phyloP scores from a whole-genome alignment of 1,140 invertebrate species.

The Atta cephalotes region DNA sequence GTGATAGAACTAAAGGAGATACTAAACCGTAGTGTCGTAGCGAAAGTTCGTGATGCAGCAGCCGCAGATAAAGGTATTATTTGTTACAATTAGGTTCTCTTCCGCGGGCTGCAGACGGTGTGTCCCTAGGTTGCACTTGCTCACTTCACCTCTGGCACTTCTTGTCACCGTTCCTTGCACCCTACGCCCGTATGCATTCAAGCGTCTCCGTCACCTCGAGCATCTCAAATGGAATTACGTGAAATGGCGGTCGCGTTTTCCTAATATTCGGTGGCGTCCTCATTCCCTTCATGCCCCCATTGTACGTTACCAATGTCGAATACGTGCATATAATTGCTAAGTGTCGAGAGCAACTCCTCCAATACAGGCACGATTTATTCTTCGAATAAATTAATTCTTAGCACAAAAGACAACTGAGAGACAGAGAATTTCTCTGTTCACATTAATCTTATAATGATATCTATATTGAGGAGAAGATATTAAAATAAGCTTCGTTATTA shows the following conservation, averaged over 20 bases:
- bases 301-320: constrained; percentile 61
- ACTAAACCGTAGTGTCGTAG: constrained; percentile 18
- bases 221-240: constrained; percentile 72
- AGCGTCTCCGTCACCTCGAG: constrained; percentile 71
- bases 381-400: constrained; percentile 15
- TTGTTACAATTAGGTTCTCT: constrained; percentile 80
- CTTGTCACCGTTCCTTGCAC: constrained; percentile 60
- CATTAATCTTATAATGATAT: neutral
- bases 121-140: constrained; percentile 53
- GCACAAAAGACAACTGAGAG: neutral
- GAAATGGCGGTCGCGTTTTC: constrained; percentile 74
- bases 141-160: constrained; percentile 61
- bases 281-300: constrained; percentile 43
- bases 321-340: constrained; percentile 67
- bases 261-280: constrained; percentile 70
- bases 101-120: constrained; percentile 62
- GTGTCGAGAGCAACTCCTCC: constrained; percentile 14
- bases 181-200: constrained; percentile 70
- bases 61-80: constrained; percentile 76
- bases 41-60: constrained; percentile 37
- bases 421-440: neutral
- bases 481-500: neutral
- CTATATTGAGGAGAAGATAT: neutral
- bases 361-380: constrained; percentile 14
- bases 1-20: constrained; percentile 21